Evolutionary conservation across 1,140 invertebrate species (phyloP).

Genomic region (Neodiprion fabricii): DNA sequence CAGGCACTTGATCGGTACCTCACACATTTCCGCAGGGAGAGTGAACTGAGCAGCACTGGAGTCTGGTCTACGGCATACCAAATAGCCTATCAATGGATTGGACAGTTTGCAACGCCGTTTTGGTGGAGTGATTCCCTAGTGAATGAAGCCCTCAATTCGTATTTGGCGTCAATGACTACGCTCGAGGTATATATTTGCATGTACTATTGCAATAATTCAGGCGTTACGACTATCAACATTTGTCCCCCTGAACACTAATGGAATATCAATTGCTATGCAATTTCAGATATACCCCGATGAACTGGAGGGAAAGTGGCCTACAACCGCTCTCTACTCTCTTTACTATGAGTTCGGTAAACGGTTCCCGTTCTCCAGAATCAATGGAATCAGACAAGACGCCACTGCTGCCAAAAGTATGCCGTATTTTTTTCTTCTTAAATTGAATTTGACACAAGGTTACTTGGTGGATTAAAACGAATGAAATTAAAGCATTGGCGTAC

Average conservation of each 20-base stretch:
- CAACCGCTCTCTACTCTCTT: slow-evolving; percentile 75
- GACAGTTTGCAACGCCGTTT: slow-evolving; percentile 72
- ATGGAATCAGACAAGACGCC: slow-evolving; percentile 75
- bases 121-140: slow-evolving; percentile 75
- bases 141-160: slow-evolving; percentile 76
- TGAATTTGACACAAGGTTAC: slow-evolving; percentile 66
- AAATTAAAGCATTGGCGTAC: too few relatives aligned
- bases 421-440: slow-evolving; percentile 29
- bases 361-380: slow-evolving; percentile 74
- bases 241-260: too few relatives aligned
- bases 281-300: slow-evolving; percentile 70
- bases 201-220: slow-evolving; percentile 7
- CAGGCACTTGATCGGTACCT: slow-evolving; percentile 8
- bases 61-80: slow-evolving; percentile 71
- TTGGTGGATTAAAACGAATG: too few relatives aligned
- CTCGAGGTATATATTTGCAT: slow-evolving; percentile 62
- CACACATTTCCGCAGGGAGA: slow-evolving; percentile 65
- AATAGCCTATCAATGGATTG: slow-evolving; percentile 78
- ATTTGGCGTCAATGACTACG: slow-evolving; percentile 72
- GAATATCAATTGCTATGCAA: slow-evolving; percentile 1
- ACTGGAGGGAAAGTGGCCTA: slow-evolving; percentile 77
- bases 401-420: slow-evolving; percentile 67
- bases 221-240: neutral
- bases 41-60: slow-evolving; percentile 67
- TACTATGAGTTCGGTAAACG: slow-evolving; percentile 79